These are phyloP conservation scores for Carterocephalus palaemon DNA, from an alignment of 2,888 invertebrate genomes.

Conservation along the genomic window DNA sequence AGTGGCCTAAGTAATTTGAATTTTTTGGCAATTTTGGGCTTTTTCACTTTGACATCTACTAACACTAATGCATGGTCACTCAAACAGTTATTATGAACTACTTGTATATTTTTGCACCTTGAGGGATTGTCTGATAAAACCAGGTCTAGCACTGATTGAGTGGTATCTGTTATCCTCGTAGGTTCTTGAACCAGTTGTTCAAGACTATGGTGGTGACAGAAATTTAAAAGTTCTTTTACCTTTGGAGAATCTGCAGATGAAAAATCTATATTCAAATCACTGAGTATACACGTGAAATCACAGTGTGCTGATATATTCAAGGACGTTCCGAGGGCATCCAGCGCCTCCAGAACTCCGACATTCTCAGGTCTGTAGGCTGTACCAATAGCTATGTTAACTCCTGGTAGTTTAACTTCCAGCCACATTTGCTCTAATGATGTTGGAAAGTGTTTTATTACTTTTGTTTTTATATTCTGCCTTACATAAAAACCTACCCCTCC, in stretches of 20 bases:
- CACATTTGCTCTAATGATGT: too few relatives aligned
- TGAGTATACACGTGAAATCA: too few relatives aligned
- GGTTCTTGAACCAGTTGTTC: neutral
- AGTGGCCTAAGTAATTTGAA: neutral
- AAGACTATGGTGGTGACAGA: neutral
- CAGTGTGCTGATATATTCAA: too few relatives aligned
- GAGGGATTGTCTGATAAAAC: neutral
- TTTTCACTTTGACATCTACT: conserved; percentile 8
- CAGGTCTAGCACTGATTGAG: conserved; percentile 1
- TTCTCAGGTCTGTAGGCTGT: too few relatives aligned
- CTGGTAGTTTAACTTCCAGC: too few relatives aligned
- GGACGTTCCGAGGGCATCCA: too few relatives aligned
- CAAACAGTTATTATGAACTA: neutral
- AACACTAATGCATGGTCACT: conserved; percentile 22
- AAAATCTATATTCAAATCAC: too few relatives aligned
- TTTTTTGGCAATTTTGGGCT: conserved; percentile 1
- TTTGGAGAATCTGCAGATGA: neutral
- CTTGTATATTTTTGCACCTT: neutral
- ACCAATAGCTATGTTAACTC: too few relatives aligned
- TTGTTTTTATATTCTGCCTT: too few relatives aligned
- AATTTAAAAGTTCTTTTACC: neutral
- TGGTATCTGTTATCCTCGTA: neutral
- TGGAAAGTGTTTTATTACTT: too few relatives aligned
- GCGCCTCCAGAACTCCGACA: too few relatives aligned
- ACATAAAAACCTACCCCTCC: too few relatives aligned